Conservation (phyloP, 2,797 vertebrate genomes). For the Heliangelus exortis region DNA sequence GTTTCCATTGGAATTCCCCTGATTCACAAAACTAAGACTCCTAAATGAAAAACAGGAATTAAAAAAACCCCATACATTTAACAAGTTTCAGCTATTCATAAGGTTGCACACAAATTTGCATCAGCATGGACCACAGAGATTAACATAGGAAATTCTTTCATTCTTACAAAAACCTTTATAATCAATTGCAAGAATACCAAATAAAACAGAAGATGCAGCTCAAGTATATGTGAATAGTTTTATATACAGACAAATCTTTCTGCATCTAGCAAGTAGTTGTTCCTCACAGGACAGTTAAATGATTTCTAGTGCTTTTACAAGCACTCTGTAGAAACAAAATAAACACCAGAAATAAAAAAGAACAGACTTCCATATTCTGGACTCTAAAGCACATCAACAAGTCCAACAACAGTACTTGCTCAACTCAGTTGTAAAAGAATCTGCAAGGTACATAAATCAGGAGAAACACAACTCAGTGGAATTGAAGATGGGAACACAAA, state of each 20-base stretch:
- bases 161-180: not conserved
- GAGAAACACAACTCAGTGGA: not conserved
- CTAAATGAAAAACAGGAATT: constrained; percentile 9
- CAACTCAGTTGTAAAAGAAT: not conserved
- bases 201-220: not conserved
- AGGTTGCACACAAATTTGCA: not conserved
- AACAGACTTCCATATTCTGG: not conserved
- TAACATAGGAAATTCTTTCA: not conserved
- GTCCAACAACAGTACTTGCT: not conserved
- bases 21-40: not conserved
- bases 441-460: not conserved
- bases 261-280: not conserved
- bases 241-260: not conserved
- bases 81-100: constrained; percentile 12
- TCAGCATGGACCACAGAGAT: not conserved
- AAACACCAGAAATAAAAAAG: not conserved
- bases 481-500: not conserved
- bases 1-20: not conserved
- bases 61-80: not conserved
- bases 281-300: not conserved
- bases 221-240: not conserved
- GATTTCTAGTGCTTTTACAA: not conserved
- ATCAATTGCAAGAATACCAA: not conserved
- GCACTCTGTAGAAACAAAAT: not conserved
- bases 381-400: not conserved